These are phyloP conservation scores for Heliconius nattereri DNA, from an alignment of 1,140 invertebrate genomes.

Conservation along the genomic window DNA sequence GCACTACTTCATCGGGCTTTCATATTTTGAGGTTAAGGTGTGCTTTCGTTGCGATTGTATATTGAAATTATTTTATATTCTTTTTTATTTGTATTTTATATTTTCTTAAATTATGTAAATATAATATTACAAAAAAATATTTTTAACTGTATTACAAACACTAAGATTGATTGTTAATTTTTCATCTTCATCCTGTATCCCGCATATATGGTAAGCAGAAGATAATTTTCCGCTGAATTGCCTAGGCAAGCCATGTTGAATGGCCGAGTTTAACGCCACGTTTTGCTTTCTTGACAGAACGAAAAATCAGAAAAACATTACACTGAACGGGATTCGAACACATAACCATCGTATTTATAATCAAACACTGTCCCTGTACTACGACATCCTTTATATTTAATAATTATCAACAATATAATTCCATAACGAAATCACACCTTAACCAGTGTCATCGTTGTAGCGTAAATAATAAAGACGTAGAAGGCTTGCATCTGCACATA, in stretches of 20 bases:
- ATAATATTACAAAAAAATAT: too few relatives aligned
- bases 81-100: too few relatives aligned
- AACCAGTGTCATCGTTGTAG: constrained; percentile 39
- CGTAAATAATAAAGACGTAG: constrained; percentile 44
- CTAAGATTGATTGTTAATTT: not conserved
- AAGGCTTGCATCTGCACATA: constrained; percentile 42
- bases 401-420: not conserved
- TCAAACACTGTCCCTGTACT: too few relatives aligned
- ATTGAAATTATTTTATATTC: not conserved
- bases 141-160: too few relatives aligned
- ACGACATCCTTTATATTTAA: too few relatives aligned
- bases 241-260: not conserved
- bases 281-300: not conserved
- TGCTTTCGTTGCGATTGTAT: not conserved
- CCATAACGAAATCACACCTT: constrained; percentile 21
- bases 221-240: too few relatives aligned
- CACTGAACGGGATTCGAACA: not conserved
- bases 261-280: not conserved
- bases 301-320: not conserved
- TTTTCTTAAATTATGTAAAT: too few relatives aligned
- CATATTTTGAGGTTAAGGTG: constrained; percentile 45
- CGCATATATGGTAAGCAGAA: not conserved
- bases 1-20: constrained; percentile 47
- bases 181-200: not conserved
- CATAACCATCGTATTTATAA: too few relatives aligned